Conservation (phyloP, 2,888 invertebrate species). For the Calliphora vomitoria region DNA sequence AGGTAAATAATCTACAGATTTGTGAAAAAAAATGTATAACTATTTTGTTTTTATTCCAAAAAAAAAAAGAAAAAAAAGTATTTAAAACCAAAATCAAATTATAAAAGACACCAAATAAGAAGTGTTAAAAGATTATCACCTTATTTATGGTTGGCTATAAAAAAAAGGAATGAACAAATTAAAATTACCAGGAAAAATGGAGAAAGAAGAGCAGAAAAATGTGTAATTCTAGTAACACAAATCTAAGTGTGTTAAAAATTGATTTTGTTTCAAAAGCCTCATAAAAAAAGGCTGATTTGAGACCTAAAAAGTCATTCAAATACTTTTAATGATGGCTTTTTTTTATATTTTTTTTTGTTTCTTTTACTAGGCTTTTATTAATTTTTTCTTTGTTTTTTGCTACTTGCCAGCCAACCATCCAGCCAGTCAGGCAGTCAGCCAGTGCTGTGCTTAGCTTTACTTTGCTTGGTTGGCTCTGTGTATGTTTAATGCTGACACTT, state of each 20-base stretch:
- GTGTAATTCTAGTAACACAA: constrained; percentile 64
- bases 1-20: constrained; percentile 61
- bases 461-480: constrained; percentile 55
- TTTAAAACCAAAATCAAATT: constrained; percentile 2
- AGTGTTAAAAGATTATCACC: constrained; percentile 55
- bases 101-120: constrained; percentile 13
- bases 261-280: constrained; percentile 67
- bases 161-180: constrained; percentile 46
- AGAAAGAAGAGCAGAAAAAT: constrained; percentile 21
- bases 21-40: constrained; percentile 71
- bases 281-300: constrained; percentile 65
- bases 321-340: constrained; percentile 66
- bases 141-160: constrained; percentile 6
- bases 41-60: constrained; percentile 30
- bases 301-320: constrained; percentile 70
- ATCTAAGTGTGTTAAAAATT: constrained; percentile 70
- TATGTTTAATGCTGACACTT: constrained; percentile 74
- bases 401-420: constrained; percentile 36
- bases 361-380: constrained; percentile 66
- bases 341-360: constrained; percentile 34
- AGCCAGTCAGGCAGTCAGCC: constrained; percentile 16
- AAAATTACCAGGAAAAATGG: constrained; percentile 2
- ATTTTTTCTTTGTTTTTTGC: constrained; percentile 52
- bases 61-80: neutral
- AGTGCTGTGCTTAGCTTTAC: constrained; percentile 37